These are phyloP conservation scores for Tetropium fuscum DNA, from an alignment of 2,888 invertebrate genomes.

Conservation along the genomic window DNA sequence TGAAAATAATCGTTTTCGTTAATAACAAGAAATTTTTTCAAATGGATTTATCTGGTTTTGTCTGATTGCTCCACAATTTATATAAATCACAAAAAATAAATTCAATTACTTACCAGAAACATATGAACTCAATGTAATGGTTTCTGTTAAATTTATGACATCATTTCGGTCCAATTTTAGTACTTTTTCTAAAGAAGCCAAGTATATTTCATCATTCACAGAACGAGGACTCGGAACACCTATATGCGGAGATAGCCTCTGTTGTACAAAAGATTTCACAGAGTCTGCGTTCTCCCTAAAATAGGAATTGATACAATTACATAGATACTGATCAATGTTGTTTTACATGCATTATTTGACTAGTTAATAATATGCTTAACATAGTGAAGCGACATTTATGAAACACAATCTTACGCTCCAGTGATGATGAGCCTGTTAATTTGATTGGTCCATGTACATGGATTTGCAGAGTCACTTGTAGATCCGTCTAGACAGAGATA, in stretches of 20 bases:
- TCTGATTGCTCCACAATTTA: too few relatives aligned
- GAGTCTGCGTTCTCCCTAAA: conserved; percentile 1
- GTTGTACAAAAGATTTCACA: conserved; percentile 29
- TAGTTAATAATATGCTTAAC: too few relatives aligned
- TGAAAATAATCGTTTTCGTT: too few relatives aligned
- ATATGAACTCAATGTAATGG: conserved; percentile 35
- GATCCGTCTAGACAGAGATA: conserved; percentile 60
- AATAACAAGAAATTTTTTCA: too few relatives aligned
- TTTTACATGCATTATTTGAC: too few relatives aligned
- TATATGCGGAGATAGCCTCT: conserved; percentile 29
- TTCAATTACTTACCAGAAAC: conserved; percentile 49
- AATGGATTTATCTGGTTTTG: too few relatives aligned
- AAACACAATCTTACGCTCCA: conserved; percentile 67
- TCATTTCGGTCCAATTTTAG: conserved; percentile 33
- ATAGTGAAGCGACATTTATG: too few relatives aligned
- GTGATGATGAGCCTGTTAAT: conserved; percentile 72
- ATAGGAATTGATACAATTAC: too few relatives aligned
- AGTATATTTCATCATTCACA: conserved; percentile 3
- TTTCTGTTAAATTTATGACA: conserved; percentile 33
- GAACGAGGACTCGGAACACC: background rate
- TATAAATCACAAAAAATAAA: conserved; percentile 5
- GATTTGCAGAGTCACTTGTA: conserved; percentile 50
- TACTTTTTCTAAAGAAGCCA: conserved; percentile 34
- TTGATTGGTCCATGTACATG: conserved; percentile 74
- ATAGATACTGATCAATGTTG: too few relatives aligned